phyloP scores from a whole-genome alignment of 37 sponge, comb jelly and placozoan species.

The Axinella damicornis region DNA sequence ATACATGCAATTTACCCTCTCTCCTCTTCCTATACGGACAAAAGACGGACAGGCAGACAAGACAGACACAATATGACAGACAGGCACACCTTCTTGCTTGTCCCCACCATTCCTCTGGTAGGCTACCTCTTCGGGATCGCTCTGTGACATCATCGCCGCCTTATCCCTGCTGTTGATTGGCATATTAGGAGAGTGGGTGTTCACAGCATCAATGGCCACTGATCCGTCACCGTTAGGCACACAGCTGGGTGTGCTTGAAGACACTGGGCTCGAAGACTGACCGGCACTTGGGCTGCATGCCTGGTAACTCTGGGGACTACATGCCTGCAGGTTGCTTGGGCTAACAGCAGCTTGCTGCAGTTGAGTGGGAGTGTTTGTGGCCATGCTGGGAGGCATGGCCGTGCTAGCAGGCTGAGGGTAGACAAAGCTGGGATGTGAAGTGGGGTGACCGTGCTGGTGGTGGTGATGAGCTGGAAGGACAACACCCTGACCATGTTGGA shows the following conservation, averaged over 20 bases:
- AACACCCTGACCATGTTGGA: not conserved
- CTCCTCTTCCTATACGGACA: too few relatives aligned
- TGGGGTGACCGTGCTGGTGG: not conserved
- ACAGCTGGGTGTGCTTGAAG: too few relatives aligned
- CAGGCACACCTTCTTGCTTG: too few relatives aligned
- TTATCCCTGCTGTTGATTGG: constrained; percentile 56
- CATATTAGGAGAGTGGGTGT: constrained; percentile 62
- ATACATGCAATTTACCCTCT: too few relatives aligned
- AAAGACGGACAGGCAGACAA: too few relatives aligned
- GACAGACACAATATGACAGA: too few relatives aligned
- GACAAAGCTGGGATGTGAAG: not conserved
- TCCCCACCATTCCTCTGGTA: not conserved
- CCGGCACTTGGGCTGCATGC: constrained; percentile 1
- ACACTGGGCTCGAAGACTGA: not conserved
- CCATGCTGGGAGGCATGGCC: not conserved
- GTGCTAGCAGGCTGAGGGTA: not conserved
- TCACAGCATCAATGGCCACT: not conserved
- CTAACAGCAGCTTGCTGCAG: constrained; percentile 11
- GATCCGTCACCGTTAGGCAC: not conserved
- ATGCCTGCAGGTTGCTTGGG: constrained; percentile 7
- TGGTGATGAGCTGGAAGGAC: not conserved
- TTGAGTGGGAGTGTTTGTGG: not conserved
- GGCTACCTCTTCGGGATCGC: not conserved
- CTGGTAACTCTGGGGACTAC: constrained; percentile 31
- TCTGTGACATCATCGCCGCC: constrained; percentile 60